Evolutionary conservation across 2,797 vertebrate genomes (phyloP), one percentile per base, ranked within the genome.

Genomic region (Cichlasoma orientale): DNA sequence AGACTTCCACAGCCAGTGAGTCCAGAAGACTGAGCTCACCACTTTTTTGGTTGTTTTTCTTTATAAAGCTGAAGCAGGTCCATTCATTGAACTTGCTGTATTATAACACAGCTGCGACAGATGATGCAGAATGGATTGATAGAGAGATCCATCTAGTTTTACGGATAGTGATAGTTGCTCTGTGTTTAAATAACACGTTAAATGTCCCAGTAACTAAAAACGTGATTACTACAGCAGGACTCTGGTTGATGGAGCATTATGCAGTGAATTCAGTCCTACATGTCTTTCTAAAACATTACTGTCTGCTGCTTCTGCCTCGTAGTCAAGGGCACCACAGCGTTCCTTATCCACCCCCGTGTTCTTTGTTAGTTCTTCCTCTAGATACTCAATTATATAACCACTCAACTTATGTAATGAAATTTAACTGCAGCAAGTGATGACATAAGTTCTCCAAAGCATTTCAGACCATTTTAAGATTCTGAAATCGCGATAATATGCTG

Each of bases 321-420:
- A 74, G 56, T 77, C 7, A 74, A 88, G 76, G 82, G 77, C 80
- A 80, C 57, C 56, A 69, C 72, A 50, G 33, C 74, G 53, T 82
- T 87, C 77, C 86, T 87, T 86, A 61, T 85, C 82, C 85, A 44
- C 74, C 89, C 73, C 75, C 70, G 3, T 47, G 13, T 71, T 83
- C 82, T 91, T 80, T 88, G 78, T 84, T 82, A 76, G 58, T 83
- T 88, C 83, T 88, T 91, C 74, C 70, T 88, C 71, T 71, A 56
- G 88, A 81, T 38, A 21, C 80, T 86, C 79, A 82, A 74, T 93
- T 93, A 93, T 69, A 58, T 91, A 93, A 94, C 89, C 72, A 19
- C 75, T 82, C 56, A 41, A 79, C 86, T 92, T 92, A 90, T 90
- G 86, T 91, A 91, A 93, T 87, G 41, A 58, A 70, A 84, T 80